These are phyloP conservation scores for Hyalella azteca DNA, from an alignment of 2,888 invertebrate species.

Conservation along the genomic window DNA sequence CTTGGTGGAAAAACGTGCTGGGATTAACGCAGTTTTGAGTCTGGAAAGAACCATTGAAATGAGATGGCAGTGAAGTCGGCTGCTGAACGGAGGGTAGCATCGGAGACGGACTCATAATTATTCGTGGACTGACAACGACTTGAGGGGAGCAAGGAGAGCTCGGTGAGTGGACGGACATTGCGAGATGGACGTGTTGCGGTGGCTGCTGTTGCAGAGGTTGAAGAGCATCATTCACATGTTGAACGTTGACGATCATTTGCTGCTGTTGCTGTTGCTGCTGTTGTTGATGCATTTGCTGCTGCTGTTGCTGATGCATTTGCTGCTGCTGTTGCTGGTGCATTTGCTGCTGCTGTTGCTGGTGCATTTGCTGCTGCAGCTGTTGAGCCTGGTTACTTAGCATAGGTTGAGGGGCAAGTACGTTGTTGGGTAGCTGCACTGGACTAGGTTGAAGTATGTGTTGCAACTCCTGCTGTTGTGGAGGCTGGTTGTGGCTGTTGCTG, in stretches of 20 bases:
- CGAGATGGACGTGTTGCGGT: constrained; percentile 10
- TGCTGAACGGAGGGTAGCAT: not conserved
- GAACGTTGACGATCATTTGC: constrained; percentile 3
- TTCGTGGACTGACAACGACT: not conserved
- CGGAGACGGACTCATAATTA: constrained; percentile 22
- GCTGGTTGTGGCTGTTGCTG: constrained; percentile 3
- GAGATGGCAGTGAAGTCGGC: constrained; percentile 9
- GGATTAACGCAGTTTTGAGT: not conserved
- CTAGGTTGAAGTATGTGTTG: not conserved
- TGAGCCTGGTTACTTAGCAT: not conserved
- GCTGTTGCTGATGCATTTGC: not conserved
- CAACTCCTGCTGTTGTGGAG: not conserved
- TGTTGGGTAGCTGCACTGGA: not conserved
- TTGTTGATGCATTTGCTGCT: not conserved
- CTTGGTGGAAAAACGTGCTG: constrained; percentile 1
- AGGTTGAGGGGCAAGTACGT: not conserved
- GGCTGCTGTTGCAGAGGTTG: not conserved
- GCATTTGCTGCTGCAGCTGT: not conserved
- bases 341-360: not conserved
- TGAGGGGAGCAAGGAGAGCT: constrained; percentile 24
- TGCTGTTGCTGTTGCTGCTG: constrained; percentile 27
- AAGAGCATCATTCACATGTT: constrained; percentile 21
- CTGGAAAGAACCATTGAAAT: not conserved
- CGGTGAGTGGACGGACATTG: constrained; percentile 31
- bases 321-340: not conserved